Evolutionary conservation across 2,888 invertebrate genomes (phyloP), one percentile per base, ranked within the genome.

Genomic region (Blastobasis adustella): DNA sequence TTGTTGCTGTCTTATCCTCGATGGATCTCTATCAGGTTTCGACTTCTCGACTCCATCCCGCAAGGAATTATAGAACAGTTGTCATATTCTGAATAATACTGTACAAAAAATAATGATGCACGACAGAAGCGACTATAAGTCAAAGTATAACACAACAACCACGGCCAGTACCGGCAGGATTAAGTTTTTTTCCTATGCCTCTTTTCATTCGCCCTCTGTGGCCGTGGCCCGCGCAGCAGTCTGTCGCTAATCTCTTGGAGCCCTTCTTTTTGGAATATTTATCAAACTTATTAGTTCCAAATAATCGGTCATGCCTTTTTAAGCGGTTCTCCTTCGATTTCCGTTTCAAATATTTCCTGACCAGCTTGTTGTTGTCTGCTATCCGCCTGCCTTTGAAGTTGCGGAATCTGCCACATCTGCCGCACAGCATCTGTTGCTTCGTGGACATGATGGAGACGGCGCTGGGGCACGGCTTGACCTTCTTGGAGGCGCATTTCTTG

Each of bases 361-460:
- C 65, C 1, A 57, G 55, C 6, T 58, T 23, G 38, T 0, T 63
- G 23, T 23, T 23, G 23, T 23, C 23, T 5, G 42, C 62, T 10
- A 63, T 78, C 36, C 10, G 10, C 43, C 37, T 49, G n/a, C 46
- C 41, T 40, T 40, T 40, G 1, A 54, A 52, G 37, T 66, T 55
- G 54, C 65, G 70, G 50, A 60, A 71, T 62, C 72, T 80, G 7
- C 74, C 71, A 52, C 86, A 84, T 23, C 56, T 65, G 6, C 54
- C 49, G 58, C 85, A 86, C 57, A 53, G 61, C n/a, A 71, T n/a
- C 54, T 61, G 79, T 1, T 82, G 73, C 54, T 66, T 72, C 4
- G 81, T 79, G 8, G 76, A 58, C 76, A 87, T 71, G 36, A 86
- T 83, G 9, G 87, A 86, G 1, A 72, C 75, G 2, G 87, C 87